Evolutionary conservation across 53 echinoderm and acorn worm species (phyloP).

Genomic region (Zoroaster sp.): DNA sequence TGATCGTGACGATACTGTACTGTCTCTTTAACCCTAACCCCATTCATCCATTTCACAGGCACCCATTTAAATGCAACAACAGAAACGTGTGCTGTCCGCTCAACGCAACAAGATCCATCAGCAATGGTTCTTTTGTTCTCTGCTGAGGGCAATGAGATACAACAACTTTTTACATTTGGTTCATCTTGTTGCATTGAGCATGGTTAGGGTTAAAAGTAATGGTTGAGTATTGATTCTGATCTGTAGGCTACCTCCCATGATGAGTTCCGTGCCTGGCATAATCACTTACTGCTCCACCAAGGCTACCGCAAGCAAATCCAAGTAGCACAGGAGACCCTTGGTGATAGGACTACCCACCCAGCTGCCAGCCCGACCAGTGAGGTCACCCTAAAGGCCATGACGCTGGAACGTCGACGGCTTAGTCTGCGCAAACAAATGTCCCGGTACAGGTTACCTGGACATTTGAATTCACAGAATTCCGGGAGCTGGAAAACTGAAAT

Average conservation of each 20-base stretch:
- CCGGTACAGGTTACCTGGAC: constrained; percentile 63
- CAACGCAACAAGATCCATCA: no score
- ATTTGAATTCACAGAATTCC: constrained; percentile 31
- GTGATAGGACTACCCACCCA: constrained; percentile 7
- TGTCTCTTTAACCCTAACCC: no score
- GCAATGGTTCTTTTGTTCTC: no score
- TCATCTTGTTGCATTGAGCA: no score
- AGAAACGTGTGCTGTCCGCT: no score
- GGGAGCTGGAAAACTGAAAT: constrained; percentile 70
- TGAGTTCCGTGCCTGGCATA: constrained; percentile 94
- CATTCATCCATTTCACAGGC: no score
- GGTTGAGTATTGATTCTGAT: neutral
- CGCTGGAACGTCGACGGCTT: constrained; percentile 83
- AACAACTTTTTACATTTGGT: no score
- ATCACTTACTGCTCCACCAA: constrained; percentile 84
- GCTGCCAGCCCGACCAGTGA: constrained; percentile 91
- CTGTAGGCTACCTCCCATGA: constrained; percentile 85
- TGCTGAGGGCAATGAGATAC: no score
- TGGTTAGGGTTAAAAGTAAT: no score
- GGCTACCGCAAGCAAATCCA: constrained; percentile 78
- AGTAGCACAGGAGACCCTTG: constrained; percentile 2
- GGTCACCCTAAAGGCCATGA: constrained; percentile 94
- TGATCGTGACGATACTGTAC: no score
- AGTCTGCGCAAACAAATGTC: constrained; percentile 92
- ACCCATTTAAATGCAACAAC: no score